Base-by-base conservation (phyloP, 2,888 invertebrate species). In the Amblyjoppa proteus region DNA sequence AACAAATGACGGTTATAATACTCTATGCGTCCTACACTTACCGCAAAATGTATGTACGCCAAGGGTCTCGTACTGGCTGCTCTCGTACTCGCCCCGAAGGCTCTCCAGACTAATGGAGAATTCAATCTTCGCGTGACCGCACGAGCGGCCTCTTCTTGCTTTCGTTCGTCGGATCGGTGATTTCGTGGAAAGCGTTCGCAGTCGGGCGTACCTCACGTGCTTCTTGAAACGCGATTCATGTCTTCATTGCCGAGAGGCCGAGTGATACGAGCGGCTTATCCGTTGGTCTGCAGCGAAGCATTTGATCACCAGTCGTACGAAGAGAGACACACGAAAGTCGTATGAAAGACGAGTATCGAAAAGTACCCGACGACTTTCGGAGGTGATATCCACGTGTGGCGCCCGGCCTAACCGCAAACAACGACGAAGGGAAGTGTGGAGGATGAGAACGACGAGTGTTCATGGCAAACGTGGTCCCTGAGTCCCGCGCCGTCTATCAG, bases 401-500 rank as follows among this genome's bases (percentile, higher is more conserved):
- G 64, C 64, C 16, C 31, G n/a, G 31, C 31, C 64, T 6, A n/a
- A 34, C 31, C 64, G 34, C 31, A 56, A 16, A 56, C 56, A 13
- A 38, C 38, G 56, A 61, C 45, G 64, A 34, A 64, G 51, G 74
- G 45, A 71, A 20, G 49, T 51, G 69, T 3, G 53, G 51, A 71
- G 58, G 76, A 77, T 51, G 70, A 58, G 34, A 61, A 64, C 70
- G 71, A 70, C 28, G 70, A 73, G 56, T 73, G 68, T 49, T 79
- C 78, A 25, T 61, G 56, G 68, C 74, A 74, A 83, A 74, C 77
- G 82, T 7, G 31, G 34, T 64, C 31, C 41, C 41, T 13, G 68
- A 38, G 38, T 20, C 20, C 41, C 89, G 86, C 88, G 89, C 90
- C 89, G 92, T 91, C 92, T 90, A 91, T 92, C 92, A 91, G 87